Percentiles rank a stretch among this genome's conserved stretches.
phyloP scores from a whole-genome alignment of 2,113 vertebrate species.

The Chamaea fasciata region DNA sequence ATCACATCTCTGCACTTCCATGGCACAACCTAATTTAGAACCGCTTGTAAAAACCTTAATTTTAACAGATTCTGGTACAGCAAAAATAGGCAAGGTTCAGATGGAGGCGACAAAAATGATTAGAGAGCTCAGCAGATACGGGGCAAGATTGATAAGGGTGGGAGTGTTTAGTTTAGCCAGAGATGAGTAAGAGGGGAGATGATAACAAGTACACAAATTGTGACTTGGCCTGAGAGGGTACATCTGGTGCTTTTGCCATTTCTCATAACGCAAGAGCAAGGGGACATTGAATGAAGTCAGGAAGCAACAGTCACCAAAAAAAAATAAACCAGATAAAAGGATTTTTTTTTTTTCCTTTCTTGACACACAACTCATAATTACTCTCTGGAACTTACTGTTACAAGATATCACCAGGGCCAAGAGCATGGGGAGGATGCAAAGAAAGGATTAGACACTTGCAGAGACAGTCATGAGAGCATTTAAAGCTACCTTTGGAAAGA shows the following conservation, averaged over 20 bases:
- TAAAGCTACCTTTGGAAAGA: not conserved
- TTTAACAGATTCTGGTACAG: not conserved
- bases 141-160: conserved; percentile 45
- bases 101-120: conserved; percentile 36
- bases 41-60: not conserved
- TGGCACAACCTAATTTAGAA: not conserved
- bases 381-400: conserved; percentile 19
- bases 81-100: not conserved
- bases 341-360: not conserved
- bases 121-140: not conserved
- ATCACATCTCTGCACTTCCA: not conserved
- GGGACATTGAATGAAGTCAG: not conserved
- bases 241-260: conserved; percentile 46
- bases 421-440: not conserved
- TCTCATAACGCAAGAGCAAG: conserved; percentile 7
- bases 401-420: not conserved
- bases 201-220: conserved; percentile 49
- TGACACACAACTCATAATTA: conserved; percentile 17
- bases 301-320: not conserved
- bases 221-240: conserved; percentile 55
- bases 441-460: conserved; percentile 8
- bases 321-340: not conserved
- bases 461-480: not conserved
- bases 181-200: conserved; percentile 50
- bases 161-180: conserved; percentile 30